Base-by-base conservation (phyloP, 2,797 vertebrate species). In the Liparis tanakae region DNA sequence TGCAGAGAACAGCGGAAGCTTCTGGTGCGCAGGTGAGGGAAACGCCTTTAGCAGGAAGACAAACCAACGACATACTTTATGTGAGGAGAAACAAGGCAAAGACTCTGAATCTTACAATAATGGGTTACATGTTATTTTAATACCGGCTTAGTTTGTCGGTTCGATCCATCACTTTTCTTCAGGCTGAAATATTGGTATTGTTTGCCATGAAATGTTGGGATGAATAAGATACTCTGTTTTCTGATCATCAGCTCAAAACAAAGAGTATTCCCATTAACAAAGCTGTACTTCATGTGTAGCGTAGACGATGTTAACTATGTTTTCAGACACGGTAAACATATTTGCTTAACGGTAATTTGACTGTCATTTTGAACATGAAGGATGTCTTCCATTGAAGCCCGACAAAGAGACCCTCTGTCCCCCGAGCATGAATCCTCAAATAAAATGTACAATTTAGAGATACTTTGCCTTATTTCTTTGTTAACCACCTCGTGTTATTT, bases 51-150 rank as follows among this genome's bases (percentile, higher is more conserved):
- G 71, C 78, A 85, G 68, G 67, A 61, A 74, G 1, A 82, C 73
- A 87, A 68, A 67, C 51, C 15, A 60, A 80, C 3, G 12, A 39
- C 37, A 67, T 2, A 34, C 14, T 54, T 44, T 22, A 39, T 37
- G 34, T 61, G 58, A 34, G 39, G 62, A 78, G 83, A 83, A 84
- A 89, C 81, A 88, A 86, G 87, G 87, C 86, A 90, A 91, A 73
- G 80, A 80, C 54, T 67, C 50, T 43, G 8, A 33, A 10, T 75
- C 22, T 55, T 58, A 51, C 7, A 18, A 18, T 12, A 10, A 33
- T 2, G 30, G 22, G 37, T 22, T 18, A 25, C 4, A 14, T 41
- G 39, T 69, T 22, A 33, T 17, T 51, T 50, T 22, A 36, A 37
- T n/a, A 10, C 18, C 20, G 56, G 56, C 6, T 58, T 2, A 37